These are phyloP conservation scores for Phania funesta DNA, from an alignment of 2,888 invertebrate species.

Conservation along the genomic window DNA sequence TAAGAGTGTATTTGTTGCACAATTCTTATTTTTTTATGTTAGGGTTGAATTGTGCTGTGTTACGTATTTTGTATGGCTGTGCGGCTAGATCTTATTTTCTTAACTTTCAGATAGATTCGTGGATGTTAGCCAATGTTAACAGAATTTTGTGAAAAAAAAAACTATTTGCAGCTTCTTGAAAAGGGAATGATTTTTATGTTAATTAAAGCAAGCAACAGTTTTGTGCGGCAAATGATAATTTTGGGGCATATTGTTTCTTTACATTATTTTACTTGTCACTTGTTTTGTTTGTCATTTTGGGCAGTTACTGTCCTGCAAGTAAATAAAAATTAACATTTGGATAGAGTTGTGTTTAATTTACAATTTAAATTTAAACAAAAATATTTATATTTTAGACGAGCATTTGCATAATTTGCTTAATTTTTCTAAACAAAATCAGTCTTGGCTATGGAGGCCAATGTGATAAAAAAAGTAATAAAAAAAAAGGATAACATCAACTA, in stretches of 20 bases:
- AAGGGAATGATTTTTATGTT: background rate
- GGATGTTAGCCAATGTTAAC: conserved; percentile 67
- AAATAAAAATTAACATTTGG: conserved; percentile 19
- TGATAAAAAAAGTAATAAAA: background rate
- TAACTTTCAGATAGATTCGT: conserved; percentile 80
- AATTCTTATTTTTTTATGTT: no score
- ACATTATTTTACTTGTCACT: conserved; percentile 13
- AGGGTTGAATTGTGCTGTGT: conserved; percentile 47
- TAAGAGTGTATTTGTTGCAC: conserved; percentile 56
- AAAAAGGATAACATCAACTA: no score
- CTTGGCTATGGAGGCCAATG: conserved; percentile 46
- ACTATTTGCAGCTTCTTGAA: conserved; percentile 27
- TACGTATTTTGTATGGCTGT: conserved; percentile 50
- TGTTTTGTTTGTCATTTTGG: conserved; percentile 40
- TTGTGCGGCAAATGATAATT: conserved; percentile 18
- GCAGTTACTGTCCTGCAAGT: conserved; percentile 53
- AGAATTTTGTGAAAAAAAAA: conserved; percentile 48
- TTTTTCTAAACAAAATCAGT: conserved; percentile 34
- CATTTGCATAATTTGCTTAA: conserved; percentile 52
- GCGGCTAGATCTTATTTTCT: conserved; percentile 38
- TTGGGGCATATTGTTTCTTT: background rate
- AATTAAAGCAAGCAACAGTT: conserved; percentile 59
- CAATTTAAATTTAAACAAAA: conserved; percentile 53
- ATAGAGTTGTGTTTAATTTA: conserved; percentile 44
- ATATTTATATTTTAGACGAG: conserved; percentile 29